Conservation (phyloP, 1,140 invertebrate genomes). For the Platorchestia sp. region DNA sequence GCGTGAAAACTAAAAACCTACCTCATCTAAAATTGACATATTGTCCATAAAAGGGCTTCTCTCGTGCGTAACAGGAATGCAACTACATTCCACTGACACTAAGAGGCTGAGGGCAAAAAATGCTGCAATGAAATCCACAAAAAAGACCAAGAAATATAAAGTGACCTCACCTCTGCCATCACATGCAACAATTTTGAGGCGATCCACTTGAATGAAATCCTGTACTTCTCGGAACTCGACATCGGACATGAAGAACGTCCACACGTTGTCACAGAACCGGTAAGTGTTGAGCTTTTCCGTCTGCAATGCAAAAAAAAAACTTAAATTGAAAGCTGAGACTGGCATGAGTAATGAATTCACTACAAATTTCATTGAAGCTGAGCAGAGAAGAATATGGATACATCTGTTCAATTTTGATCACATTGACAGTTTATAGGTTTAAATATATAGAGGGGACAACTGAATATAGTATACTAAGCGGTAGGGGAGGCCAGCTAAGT, state of each 20-base stretch:
- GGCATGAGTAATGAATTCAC: no score
- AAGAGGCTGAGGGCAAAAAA: neutral
- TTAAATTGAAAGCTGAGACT: neutral
- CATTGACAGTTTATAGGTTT: neutral
- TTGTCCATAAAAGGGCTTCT: neutral
- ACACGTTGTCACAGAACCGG: slow-evolving; percentile 98
- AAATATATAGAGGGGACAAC: neutral
- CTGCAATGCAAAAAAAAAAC: neutral
- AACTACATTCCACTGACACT: neutral
- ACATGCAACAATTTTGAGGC: slow-evolving; percentile 99
- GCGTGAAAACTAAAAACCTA: neutral
- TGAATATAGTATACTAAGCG: neutral
- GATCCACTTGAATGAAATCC: slow-evolving; percentile 94
- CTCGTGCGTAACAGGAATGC: neutral
- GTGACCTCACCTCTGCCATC: slow-evolving; percentile 89
- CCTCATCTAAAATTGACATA: neutral
- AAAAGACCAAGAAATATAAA: neutral
- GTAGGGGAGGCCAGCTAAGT: neutral
- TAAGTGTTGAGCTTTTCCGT: slow-evolving; percentile 58
- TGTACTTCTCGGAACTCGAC: slow-evolving; percentile 98
- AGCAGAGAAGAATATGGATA: neutral
- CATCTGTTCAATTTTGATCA: neutral
- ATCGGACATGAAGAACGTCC: slow-evolving; percentile 99
- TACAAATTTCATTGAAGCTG: no score
- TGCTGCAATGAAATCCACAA: neutral